phyloP scores from a whole-genome alignment of 2,888 invertebrate genomes.

The Unio delphinus region DNA sequence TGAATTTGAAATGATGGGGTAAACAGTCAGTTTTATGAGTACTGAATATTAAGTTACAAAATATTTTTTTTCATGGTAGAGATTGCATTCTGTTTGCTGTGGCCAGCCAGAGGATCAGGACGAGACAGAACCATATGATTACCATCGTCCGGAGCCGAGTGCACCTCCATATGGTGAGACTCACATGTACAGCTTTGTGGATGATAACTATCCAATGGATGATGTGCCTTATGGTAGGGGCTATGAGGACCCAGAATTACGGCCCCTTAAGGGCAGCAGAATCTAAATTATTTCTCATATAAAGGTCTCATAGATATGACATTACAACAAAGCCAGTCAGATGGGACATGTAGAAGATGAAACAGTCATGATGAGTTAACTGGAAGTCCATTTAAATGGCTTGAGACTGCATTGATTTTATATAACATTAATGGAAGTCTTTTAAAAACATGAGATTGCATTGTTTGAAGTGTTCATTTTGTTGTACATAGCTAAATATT shows the following conservation, averaged over 20 bases:
- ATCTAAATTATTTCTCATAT: too few relatives aligned
- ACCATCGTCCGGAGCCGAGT: conserved; percentile 54
- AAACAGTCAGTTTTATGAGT: neutral
- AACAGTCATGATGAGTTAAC: too few relatives aligned
- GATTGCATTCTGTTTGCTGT: conserved; percentile 37
- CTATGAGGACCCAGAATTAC: conserved; percentile 2
- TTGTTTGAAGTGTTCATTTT: too few relatives aligned
- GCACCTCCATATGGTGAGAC: conserved; percentile 57
- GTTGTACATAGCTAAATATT: too few relatives aligned
- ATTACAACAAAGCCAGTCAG: too few relatives aligned
- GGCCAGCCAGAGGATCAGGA: conserved; percentile 36
- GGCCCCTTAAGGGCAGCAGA: too few relatives aligned
- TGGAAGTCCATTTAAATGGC: too few relatives aligned
- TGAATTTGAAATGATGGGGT: neutral
- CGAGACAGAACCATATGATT: conserved; percentile 37
- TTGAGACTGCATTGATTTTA: too few relatives aligned
- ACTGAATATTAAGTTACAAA: neutral
- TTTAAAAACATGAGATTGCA: too few relatives aligned
- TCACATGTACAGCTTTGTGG: conserved; percentile 48
- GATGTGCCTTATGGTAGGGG: conserved; percentile 28
- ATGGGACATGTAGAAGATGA: too few relatives aligned
- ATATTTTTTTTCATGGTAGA: conserved; percentile 19
- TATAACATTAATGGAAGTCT: too few relatives aligned
- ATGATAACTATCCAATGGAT: conserved; percentile 44
- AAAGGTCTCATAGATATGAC: too few relatives aligned